Evolutionary conservation across 2,113 vertebrate genomes (phyloP).

Genomic region (Anolis carolinensis): DNA sequence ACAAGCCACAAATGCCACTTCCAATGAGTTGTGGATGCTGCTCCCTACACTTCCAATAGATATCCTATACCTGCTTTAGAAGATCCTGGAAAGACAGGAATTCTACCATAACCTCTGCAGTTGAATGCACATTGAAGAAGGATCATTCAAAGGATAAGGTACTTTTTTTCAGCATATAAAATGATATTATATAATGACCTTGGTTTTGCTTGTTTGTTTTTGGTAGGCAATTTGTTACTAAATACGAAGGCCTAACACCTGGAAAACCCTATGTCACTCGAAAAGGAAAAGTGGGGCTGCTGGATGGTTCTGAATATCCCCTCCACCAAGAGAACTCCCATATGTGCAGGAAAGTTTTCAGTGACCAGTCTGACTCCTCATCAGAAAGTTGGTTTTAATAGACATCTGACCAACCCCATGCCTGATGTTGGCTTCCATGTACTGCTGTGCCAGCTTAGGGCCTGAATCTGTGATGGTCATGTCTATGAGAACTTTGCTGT

Average conservation of each 20-base stretch:
- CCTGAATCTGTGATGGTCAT: conserved; percentile 43
- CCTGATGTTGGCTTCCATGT: conserved; percentile 45
- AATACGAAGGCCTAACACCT: conserved; percentile 84
- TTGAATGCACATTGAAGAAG: rapidly evolving
- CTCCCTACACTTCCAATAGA: background rate
- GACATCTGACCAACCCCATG: background rate
- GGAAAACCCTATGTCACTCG: conserved; percentile 77
- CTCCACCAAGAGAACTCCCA: conserved; percentile 96
- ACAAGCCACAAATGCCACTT: no score
- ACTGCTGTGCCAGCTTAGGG: conserved; percentile 27
- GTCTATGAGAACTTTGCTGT: conserved; percentile 52
- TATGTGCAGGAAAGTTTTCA: conserved; percentile 91
- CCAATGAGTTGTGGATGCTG: no score
- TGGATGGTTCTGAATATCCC: conserved; percentile 89
- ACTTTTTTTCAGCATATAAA: background rate
- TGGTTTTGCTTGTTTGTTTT: conserved; percentile 24
- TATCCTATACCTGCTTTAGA: background rate
- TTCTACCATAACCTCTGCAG: background rate
- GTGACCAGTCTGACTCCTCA: conserved; percentile 61
- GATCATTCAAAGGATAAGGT: background rate
- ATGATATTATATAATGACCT: background rate
- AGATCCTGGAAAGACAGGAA: background rate
- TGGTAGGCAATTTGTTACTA: conserved; percentile 81
- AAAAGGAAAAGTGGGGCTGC: conserved; percentile 70
- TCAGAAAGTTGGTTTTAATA: conserved; percentile 77